A percentile compares a stretch with the other conserved stretches of the same genome.
phyloP scores from a whole-genome alignment of 2,113 vertebrate genomes.

The Asarcornis scutulata region DNA sequence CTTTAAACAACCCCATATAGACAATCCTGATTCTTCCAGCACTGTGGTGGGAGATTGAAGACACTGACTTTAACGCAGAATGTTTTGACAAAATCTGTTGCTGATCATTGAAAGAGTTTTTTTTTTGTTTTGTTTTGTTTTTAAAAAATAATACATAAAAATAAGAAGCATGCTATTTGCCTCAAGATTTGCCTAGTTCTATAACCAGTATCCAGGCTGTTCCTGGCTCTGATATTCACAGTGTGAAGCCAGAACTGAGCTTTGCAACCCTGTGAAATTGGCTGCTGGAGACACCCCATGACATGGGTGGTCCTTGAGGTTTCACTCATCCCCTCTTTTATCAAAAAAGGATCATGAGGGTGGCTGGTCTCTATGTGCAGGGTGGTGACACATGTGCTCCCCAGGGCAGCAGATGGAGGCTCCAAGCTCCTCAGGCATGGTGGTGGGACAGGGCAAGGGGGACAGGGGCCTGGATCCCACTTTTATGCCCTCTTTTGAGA shows the following conservation, averaged over 20 bases:
- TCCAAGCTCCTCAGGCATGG: background rate
- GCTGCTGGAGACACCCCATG: background rate
- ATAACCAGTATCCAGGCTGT: background rate
- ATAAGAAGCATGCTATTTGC: background rate
- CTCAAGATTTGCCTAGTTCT: background rate
- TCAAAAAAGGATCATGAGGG: background rate
- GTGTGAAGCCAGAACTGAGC: background rate
- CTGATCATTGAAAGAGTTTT: background rate
- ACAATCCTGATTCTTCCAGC: background rate
- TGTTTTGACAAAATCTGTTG: background rate
- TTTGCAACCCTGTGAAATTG: background rate
- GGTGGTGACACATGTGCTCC: too few relatives aligned
- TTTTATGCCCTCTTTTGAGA: too few relatives aligned
- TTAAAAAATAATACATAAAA: background rate
- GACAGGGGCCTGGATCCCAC: background rate
- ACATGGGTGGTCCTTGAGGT: fast-evolving
- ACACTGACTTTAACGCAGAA: background rate
- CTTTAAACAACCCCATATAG: background rate
- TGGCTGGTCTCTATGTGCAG: background rate
- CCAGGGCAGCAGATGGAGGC: background rate
- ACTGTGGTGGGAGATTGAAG: background rate
- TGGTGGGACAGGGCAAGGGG: too few relatives aligned
- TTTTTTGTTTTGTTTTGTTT: too few relatives aligned
- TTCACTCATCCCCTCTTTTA: fast-evolving
- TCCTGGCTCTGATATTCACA: background rate